Evolutionary conservation across 2,888 invertebrate genomes (phyloP).

Genomic region (Plebejus melissa): DNA sequence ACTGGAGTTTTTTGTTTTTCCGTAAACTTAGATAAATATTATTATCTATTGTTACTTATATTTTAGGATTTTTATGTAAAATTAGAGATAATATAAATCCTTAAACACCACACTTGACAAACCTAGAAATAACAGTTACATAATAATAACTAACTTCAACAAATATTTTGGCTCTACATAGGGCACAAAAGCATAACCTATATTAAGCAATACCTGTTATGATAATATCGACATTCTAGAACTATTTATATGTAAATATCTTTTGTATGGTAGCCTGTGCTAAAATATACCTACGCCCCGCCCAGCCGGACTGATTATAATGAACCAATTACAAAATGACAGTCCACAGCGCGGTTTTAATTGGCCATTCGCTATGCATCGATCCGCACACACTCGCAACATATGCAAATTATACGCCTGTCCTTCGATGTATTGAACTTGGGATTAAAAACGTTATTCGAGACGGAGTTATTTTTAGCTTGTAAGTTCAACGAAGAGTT

Average conservation of each 20-base stretch:
- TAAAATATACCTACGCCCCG: conserved; percentile 46
- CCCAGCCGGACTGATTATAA: conserved; percentile 67
- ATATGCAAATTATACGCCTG: conserved; percentile 28
- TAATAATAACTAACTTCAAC: no score
- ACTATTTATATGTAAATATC: conserved; percentile 23
- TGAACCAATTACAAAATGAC: conserved; percentile 75
- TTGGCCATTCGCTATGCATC: conserved; percentile 63
- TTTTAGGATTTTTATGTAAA: no score
- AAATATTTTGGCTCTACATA: conserved; percentile 1
- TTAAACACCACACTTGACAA: neutral
- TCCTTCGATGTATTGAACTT: conserved; percentile 20
- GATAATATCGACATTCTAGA: conserved; percentile 17
- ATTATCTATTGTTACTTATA: no score
- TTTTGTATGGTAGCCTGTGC: conserved; percentile 13
- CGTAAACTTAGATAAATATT: no score
- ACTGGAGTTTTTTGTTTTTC: no score
- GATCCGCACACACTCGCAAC: conserved; percentile 48
- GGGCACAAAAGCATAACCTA: neutral
- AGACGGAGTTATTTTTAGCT: neutral
- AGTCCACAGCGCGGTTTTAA: conserved; percentile 71
- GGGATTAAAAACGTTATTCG: neutral
- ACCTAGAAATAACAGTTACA: neutral
- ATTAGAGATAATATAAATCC: no score
- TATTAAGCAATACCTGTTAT: conserved; percentile 16
- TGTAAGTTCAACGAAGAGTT: neutral